Conservation (phyloP, 2,888 invertebrate species). For the Hypena proboscidalis region DNA sequence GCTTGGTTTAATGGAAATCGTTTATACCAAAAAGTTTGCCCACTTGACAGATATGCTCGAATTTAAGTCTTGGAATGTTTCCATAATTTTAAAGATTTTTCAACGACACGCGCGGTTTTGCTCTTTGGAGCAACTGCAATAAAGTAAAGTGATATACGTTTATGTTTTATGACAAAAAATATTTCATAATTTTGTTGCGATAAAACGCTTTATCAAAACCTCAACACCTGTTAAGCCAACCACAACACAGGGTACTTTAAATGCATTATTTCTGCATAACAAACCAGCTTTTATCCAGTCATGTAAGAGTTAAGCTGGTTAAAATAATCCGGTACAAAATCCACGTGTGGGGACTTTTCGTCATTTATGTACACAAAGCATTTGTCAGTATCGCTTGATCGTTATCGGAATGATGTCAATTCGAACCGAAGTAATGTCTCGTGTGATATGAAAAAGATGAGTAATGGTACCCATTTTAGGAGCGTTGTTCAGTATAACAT, state of each 20-base stretch:
- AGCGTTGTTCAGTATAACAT: constrained; percentile 21
- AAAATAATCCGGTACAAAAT: constrained; percentile 2
- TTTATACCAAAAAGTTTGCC: background rate
- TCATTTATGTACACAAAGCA: constrained; percentile 9
- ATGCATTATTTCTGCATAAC: constrained; percentile 1
- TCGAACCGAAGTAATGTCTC: constrained; percentile 18
- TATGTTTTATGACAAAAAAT: too few species aligned
- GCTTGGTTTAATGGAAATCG: background rate
- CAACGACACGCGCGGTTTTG: background rate
- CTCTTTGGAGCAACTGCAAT: too few species aligned
- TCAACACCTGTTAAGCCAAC: too few species aligned
- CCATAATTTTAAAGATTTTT: background rate
- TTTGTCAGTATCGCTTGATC: constrained; percentile 28
- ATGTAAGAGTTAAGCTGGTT: constrained; percentile 1
- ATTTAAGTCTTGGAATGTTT: background rate
- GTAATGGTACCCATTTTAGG: constrained; percentile 24
- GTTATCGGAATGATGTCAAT: constrained; percentile 26
- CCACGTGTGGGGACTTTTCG: constrained; percentile 1
- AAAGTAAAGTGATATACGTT: too few species aligned
- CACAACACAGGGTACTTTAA: background rate
- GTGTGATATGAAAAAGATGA: constrained; percentile 31
- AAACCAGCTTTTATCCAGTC: background rate
- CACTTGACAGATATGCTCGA: too few species aligned
- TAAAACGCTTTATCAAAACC: too few species aligned
- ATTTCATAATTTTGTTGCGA: too few species aligned